Percentiles rank a stretch among this genome's conserved stretches.
Conservation (phyloP, 2,797 vertebrate species). For the Mycteria americana region DNA sequence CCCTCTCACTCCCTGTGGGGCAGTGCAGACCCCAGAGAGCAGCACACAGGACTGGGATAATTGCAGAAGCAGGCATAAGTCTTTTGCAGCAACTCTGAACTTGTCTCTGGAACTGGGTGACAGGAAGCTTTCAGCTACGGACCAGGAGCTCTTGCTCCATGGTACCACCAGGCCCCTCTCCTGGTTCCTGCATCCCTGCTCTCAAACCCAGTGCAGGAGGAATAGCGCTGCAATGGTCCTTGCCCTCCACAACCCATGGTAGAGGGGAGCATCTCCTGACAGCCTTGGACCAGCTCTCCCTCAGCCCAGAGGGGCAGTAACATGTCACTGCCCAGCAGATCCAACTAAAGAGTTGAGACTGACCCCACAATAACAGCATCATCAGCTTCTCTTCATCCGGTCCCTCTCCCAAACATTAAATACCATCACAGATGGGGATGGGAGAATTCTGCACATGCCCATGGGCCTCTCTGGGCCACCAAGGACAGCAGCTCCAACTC, state of each 20-base stretch:
- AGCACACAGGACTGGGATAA: neutral
- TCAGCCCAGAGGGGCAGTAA: neutral
- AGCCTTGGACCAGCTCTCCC: neutral
- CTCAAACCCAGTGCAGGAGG: neutral
- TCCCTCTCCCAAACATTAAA: neutral
- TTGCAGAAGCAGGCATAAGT: neutral
- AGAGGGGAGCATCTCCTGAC: neutral
- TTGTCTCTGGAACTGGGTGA: neutral
- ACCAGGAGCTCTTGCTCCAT: neutral
- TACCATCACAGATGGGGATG: neutral
- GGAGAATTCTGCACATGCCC: neutral
- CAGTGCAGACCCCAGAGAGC: neutral
- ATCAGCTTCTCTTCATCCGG: neutral
- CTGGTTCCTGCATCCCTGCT: neutral
- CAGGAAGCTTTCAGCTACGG: neutral
- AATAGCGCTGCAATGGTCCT: neutral
- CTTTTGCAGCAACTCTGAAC: neutral
- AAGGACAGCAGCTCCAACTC: neutral
- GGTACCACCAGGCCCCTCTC: neutral
- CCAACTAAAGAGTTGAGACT: neutral
- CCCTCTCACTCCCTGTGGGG: rapidly evolving
- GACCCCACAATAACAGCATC: neutral
- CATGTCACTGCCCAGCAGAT: neutral
- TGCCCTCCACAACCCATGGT: neutral
- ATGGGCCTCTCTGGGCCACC: neutral